phyloP scores from a whole-genome alignment of 2,797 vertebrate genomes.

The Chelidonichthys spinosus region DNA sequence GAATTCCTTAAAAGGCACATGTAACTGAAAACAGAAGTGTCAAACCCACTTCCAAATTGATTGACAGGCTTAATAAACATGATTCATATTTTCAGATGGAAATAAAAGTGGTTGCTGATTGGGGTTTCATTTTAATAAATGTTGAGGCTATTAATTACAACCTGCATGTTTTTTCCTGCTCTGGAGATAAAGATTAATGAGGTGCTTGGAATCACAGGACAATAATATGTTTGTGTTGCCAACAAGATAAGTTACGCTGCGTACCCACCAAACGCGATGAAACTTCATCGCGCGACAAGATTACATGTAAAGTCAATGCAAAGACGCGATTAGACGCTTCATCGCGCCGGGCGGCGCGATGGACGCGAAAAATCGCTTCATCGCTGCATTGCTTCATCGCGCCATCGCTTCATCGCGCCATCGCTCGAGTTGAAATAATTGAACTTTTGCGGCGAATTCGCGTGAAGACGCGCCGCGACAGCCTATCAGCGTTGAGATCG shows the following conservation, averaged over 20 bases:
- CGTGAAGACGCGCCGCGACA: no score
- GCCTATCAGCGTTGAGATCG: no score
- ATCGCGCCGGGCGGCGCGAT: no score
- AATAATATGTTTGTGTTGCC: constrained; percentile 11
- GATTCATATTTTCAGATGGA: neutral
- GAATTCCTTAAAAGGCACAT: neutral
- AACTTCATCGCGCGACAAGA: no score
- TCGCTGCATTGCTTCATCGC: no score
- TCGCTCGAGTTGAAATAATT: no score
- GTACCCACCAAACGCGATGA: no score
- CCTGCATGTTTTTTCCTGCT: neutral
- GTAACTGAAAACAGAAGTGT: neutral
- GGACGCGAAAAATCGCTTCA: no score
- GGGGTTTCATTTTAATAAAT: neutral
- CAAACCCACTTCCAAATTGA: neutral
- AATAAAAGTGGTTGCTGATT: neutral
- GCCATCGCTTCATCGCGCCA: no score
- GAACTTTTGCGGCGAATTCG: no score
- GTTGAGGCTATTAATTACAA: neutral
- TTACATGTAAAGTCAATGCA: no score
- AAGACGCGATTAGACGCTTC: no score
- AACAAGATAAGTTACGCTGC: neutral
- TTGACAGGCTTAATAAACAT: neutral
- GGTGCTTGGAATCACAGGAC: neutral
- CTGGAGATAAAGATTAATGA: neutral